Base-by-base conservation (phyloP, 2,888 invertebrate species). In the Tricholauxania praeusta region DNA sequence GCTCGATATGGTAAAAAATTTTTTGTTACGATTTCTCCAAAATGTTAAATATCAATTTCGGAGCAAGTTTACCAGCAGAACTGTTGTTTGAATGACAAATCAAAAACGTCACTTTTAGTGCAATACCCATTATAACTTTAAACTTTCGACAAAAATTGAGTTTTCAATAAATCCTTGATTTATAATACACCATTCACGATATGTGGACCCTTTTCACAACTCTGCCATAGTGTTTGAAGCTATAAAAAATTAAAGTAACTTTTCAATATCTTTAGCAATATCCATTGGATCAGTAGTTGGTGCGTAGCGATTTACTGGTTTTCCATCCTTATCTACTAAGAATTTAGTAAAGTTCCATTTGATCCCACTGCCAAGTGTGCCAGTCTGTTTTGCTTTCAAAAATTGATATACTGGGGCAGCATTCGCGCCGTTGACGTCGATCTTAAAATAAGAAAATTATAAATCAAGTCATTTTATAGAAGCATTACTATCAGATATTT, bases 331-430 rank as follows among this genome's bases (percentile, higher is more conserved):
- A 79, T 87, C 84, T 22, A 87, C 82, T 76, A 87, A 77, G 76
- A 87, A 88, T 76, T 87, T 88, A 53, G 87, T 87, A 55, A 88
- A 88, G 77, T 88, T 88, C 88, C 88, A 88, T 71, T 87, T 87
- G 68, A 87, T 84, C 7, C 80, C 82, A 68, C 82, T 85, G 63
- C 86, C 85, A 74, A 87, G 76, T 12, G 86, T 87, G 3, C 87
- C 88, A 5, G 78, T 79, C 78, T 87, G 87, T 76, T 86, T 86
- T 52, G 84, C 77, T 78, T 87, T 88, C 73, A 87, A 78, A 63
- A 84, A 87, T 73, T 87, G 87, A 74, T 85, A 87, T 12, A 87
- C 71, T 2, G 87, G 88, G n/a, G 80, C 80, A 0, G 88, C 85
- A 22, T 80, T 77, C 49, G 85, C 82, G 3, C 87, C 87, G 72